Evolutionary conservation across 2,888 invertebrate genomes (phyloP), one percentile per base, ranked within the genome.

Genomic region (Andrena hattorfiana): DNA sequence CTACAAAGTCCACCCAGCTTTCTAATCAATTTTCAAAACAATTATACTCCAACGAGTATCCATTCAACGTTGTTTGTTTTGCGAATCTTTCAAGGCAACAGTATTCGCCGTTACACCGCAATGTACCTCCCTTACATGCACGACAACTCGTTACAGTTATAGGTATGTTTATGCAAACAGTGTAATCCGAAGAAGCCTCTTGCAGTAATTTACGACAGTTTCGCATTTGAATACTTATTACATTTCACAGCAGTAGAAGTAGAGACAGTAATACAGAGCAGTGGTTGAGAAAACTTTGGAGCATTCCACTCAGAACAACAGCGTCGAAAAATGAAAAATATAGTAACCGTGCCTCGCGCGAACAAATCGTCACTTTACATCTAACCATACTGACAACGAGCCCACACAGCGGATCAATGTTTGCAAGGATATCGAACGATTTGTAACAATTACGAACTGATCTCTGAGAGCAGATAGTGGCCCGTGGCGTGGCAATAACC

Each of bases 401-500:
- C 54, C 66, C 56, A 48, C 68, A 28, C 32, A 28, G 8, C 60
- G 73, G 84, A 87, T 87, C 87, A 80, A 87, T 85, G 85, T 90
- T 86, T 83, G 86, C 87, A 83, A 86, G 78, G 69, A 76, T 66
- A 71, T 81, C 81, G 68, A 84, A 79, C 90, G 87, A 91, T 91
- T 91, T 90, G 91, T 91, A 90, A 90, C 90, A 91, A 90, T 90
- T 90, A 91, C 84, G 83, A 83, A 74, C 77, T 66, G 86, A 90
- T 87, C 87, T 70, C 77, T 49, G 78, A 86, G 68, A 85, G 72
- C 83, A 75, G 81, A 83, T 85, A 81, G 85, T 77, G 77, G 74
- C 81, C 70, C 66, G 75, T 77, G 83, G 78, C 75, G 76, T 56
- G 74, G 87, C 87, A 83, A 90, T 91, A 91, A 91, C 89, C 91